Conservation (phyloP, 64 coral and sea anemone species). For the Porites australiensis region DNA sequence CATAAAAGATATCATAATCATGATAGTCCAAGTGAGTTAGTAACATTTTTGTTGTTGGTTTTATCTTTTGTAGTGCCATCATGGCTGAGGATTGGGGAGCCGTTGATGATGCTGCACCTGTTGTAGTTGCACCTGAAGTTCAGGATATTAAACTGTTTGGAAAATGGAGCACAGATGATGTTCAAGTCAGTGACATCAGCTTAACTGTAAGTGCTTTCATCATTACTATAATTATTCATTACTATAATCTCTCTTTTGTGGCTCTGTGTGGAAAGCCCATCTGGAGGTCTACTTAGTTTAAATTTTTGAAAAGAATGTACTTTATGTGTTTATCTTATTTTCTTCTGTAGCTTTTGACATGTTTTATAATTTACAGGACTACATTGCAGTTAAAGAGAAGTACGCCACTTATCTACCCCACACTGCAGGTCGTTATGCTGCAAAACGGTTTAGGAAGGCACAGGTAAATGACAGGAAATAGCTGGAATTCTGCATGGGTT, state of each 20-base stretch:
- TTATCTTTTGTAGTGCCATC: constrained; percentile 24
- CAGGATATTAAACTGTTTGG: constrained; percentile 99
- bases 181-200: constrained; percentile 99
- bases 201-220: constrained; percentile 88
- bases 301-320: too few relatives aligned
- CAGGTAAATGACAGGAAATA: constrained; percentile 83
- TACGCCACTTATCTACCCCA: constrained; percentile 97
- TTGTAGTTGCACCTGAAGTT: constrained; percentile 88
- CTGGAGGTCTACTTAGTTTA: too few relatives aligned
- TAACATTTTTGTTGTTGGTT: background rate
- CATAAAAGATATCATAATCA: too few relatives aligned
- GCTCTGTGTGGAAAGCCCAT: too few relatives aligned
- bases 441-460: constrained; percentile 98
- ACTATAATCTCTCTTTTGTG: background rate
- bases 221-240: constrained; percentile 41
- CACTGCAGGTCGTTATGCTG: constrained; percentile 98
- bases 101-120: constrained; percentile 74
- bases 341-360: too few relatives aligned
- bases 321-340: too few relatives aligned
- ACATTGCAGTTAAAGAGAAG: constrained; percentile 99
- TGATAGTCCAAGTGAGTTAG: too few relatives aligned
- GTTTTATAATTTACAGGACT: too few relatives aligned
- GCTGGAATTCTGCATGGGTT: too few relatives aligned
- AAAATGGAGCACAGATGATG: constrained; percentile 99
- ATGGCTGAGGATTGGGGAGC: constrained; percentile 95